Base-by-base conservation (phyloP, 2,888 invertebrate genomes). In the Oxycera nigricornis region DNA sequence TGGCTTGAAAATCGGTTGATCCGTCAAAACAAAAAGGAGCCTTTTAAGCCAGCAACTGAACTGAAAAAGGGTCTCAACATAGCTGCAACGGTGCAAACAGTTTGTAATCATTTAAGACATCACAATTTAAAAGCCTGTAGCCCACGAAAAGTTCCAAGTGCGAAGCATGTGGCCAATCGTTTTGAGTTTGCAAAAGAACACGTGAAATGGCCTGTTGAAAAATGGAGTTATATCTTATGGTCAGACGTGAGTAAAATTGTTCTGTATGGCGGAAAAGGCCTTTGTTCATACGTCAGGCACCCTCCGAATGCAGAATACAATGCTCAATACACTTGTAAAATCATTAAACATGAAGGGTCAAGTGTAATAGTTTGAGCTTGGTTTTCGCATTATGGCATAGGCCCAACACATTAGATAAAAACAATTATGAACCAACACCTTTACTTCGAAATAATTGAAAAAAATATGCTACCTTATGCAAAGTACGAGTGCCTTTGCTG, bases 191-290 rank as follows among this genome's bases (percentile, higher is more conserved):
- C 39, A 1, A 57, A 72, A 57, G 41, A 72, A 39, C 57, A 72
- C 39, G 9, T 39, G 24, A 26, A 35, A n/a, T 72, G 72, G 72
- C 57, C 72, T 6, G 22, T 59, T 22, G 41, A 52, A 39, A 72
- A 72, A 41, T 72, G 57, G 72, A 30, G 59, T 3, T 59, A 72
- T 1, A 72, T 57, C 2, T 59, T 57, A 35, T 57, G 72, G 59
- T 14, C 57, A 1, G 57, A 72, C 28, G 57, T 28, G 35, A 59
- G 59, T 14, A 59, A 59, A 59, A 72, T 72, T 26, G 72, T 59
- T 39, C 11, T 72, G 14, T 59, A 39, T 39, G 72, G 35, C 6
- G 22, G 17, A 17, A 50, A 1, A 61, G 61, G 61, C 14, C 28
- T 30, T 28, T 14, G 24, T 11, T 62, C 62, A 67, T 41, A 41